phyloP scores from a whole-genome alignment of 2,797 vertebrate genomes.

The Chelon labrosus region DNA sequence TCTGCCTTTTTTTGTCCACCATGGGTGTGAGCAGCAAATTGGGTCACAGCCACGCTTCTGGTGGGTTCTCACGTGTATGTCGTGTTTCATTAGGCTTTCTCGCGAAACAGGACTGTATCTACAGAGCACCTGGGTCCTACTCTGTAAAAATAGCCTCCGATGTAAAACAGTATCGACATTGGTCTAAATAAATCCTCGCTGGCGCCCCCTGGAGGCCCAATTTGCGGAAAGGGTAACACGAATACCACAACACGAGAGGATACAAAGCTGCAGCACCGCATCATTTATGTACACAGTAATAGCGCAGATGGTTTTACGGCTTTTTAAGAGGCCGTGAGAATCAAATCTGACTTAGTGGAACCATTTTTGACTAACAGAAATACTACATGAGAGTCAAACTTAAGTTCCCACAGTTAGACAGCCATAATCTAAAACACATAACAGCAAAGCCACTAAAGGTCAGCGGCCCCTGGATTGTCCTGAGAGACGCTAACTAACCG shows the following conservation, averaged over 20 bases:
- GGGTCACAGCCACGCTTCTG: slow-evolving; percentile 40
- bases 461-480: not conserved
- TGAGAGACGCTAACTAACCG: slow-evolving; percentile 3
- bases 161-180: slow-evolving; percentile 15
- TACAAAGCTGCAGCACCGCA: not conserved
- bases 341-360: not conserved
- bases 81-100: slow-evolving; percentile 44
- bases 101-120: slow-evolving; percentile 3
- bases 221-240: not conserved
- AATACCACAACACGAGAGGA: not conserved
- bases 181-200: not conserved
- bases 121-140: slow-evolving; percentile 40
- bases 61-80: slow-evolving; percentile 43
- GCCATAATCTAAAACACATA: slow-evolving; percentile 4
- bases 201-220: slow-evolving; percentile 11
- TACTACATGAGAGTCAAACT: not conserved
- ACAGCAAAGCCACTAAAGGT: slow-evolving; percentile 9
- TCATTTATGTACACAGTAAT: no score
- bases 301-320: no score
- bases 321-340: not conserved
- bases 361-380: not conserved
- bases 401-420: slow-evolving; percentile 5
- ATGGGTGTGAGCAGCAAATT: slow-evolving; percentile 25
- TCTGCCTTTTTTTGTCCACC: not conserved
- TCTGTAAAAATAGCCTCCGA: slow-evolving; percentile 25